Conservation (phyloP, 2,797 vertebrate genomes). For the Anableps anableps region DNA sequence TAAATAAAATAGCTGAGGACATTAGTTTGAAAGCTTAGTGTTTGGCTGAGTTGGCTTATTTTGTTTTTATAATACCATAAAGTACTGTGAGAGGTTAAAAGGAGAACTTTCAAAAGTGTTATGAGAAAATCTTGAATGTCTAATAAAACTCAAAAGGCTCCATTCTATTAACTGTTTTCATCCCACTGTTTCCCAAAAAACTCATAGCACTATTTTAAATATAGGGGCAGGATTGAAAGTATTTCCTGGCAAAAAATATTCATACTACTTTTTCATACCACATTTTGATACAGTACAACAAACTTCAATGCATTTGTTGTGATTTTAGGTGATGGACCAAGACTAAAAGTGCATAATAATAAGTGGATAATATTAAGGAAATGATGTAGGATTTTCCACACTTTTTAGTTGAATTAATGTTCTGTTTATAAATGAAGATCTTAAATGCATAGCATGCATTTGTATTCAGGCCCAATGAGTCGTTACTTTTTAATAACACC, state of each 20-base stretch:
- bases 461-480: not conserved
- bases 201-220: constrained; percentile 41
- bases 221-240: not conserved
- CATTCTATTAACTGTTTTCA: constrained; percentile 40
- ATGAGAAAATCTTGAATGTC: not conserved
- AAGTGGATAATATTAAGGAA: not conserved
- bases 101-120: not conserved
- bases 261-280: too few species aligned
- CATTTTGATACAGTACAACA: too few species aligned
- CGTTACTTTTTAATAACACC: not conserved
- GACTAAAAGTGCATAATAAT: constrained; percentile 11
- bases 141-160: not conserved
- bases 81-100: not conserved
- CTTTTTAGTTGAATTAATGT: not conserved
- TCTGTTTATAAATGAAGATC: not conserved
- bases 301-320: too few species aligned
- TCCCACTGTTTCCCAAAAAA: constrained; percentile 48
- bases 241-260: too few species aligned
- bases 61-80: not conserved
- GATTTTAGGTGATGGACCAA: constrained; percentile 18
- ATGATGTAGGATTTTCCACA: not conserved
- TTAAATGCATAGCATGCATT: too few species aligned
- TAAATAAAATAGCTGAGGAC: not conserved
- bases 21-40: not conserved
- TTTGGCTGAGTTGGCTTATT: not conserved